These are phyloP conservation scores for Macaca mulatta DNA, from an alignment of 2,113 vertebrate species.

Conservation along the genomic window DNA sequence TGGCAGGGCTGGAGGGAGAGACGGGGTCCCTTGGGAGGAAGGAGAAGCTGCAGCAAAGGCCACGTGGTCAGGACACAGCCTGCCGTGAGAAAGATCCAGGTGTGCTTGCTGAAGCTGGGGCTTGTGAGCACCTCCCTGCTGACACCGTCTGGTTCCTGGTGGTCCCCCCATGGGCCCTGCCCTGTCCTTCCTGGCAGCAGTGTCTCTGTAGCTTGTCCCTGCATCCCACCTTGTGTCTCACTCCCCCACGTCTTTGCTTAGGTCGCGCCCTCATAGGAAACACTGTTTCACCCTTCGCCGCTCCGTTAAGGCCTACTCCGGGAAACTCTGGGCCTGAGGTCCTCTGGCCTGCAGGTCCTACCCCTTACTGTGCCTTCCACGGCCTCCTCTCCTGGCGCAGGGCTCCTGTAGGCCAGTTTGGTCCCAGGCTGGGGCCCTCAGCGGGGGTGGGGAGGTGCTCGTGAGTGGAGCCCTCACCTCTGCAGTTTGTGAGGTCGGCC, in stretches of 20 bases:
- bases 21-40: background rate
- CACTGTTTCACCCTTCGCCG: no score
- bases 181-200: background rate
- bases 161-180: background rate
- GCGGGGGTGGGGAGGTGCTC: no score
- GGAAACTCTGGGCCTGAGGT: background rate
- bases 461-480: background rate
- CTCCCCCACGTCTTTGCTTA: background rate
- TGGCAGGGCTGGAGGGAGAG: background rate
- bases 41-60: background rate
- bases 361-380: fast-evolving
- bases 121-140: no score
- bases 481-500: background rate
- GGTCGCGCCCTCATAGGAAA: background rate
- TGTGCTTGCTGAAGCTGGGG: background rate
- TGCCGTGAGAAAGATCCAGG: background rate
- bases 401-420: background rate
- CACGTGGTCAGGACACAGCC: fast-evolving
- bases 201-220: background rate
- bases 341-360: background rate
- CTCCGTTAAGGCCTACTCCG: background rate
- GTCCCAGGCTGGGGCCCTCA: background rate
- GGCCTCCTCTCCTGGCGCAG: background rate
- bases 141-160: fast-evolving
- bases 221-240: background rate